Base-by-base conservation (phyloP, 2,888 invertebrate species). In the Hesperia comma region DNA sequence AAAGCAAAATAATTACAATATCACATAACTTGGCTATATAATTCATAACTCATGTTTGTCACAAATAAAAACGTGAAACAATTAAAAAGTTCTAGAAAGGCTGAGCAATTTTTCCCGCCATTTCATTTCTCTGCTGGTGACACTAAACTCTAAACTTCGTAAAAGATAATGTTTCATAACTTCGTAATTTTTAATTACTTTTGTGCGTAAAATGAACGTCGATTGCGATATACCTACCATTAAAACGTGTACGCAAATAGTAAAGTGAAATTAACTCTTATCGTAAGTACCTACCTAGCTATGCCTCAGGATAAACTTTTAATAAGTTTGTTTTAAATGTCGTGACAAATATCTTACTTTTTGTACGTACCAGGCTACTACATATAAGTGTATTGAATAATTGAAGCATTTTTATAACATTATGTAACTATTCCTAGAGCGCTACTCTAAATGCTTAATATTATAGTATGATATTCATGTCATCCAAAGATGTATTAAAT, bases 31-130 rank as follows among this genome's bases (percentile, higher is more conserved):
- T 74, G 19, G 53, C 68, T 56, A 68, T 61, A 58, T 68, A 69
- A 69, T 46, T 70, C 82, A 83, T 83, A 17, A 70, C 72, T 63
- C 49, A 41, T 57, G 6, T 40, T 57, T n/a, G 6, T 51, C 17
- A 49, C 7, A 51, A 21, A 51, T 7, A 8, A 21, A 26, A 0
- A 5, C 8, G 51, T 51, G 4, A 51, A 51, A 21, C 15, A 19
- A 15, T 12, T 17, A 19, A 8, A 49, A 19, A 26, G 8, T 51
- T 21, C 26, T 51, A 21, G n/a, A 51, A 51, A 14, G 21, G 51
- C 51, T 51, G 6, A 26, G 33, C 8, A 53, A 53, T 26, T n/a
- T 26, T 53, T 53, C 7, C 49, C 49, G 19, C 19, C 19, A 19
- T 49, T 49, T 49, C 12, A 49, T 12, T 8, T 12, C 49, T 12